Evolutionary conservation across 2,797 vertebrate species (phyloP).

Genomic region (Amniataba percoides): DNA sequence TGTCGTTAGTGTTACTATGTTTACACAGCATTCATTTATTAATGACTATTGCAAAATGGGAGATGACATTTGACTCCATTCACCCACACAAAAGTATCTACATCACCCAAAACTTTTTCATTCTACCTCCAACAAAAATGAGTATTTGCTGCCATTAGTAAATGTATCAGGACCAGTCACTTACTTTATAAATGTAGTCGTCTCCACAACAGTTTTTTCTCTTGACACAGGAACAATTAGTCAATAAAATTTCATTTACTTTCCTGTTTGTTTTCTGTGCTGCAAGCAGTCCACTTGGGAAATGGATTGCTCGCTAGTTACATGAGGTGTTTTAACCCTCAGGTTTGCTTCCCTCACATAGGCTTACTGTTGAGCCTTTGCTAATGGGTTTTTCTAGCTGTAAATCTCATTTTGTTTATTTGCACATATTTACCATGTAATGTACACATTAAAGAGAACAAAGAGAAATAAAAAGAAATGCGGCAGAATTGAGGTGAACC

Average conservation of each 20-base stretch:
- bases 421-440: conserved; percentile 4
- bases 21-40: conserved; percentile 5
- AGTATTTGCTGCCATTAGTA: not conserved
- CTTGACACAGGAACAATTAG: conserved; percentile 13
- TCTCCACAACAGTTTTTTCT: conserved; percentile 2
- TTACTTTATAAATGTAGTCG: conserved; percentile 3
- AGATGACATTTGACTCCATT: not conserved
- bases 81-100: not conserved
- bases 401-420: conserved; percentile 20
- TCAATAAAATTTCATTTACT: conserved; percentile 29
- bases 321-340: conserved; percentile 37
- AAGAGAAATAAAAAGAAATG: conserved; percentile 26
- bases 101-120: not conserved
- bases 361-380: conserved; percentile 38
- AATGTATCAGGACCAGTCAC: not conserved
- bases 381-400: conserved; percentile 46
- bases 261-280: conserved; percentile 30
- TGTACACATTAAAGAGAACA: conserved; percentile 28
- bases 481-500: conserved; percentile 15
- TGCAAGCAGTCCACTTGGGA: conserved; percentile 29
- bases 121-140: not conserved
- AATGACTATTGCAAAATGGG: not conserved
- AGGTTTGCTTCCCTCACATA: conserved; percentile 2
- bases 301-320: conserved; percentile 17
- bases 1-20: not conserved